Conservation (phyloP, 2,888 invertebrate genomes). For the Autographa gamma region DNA sequence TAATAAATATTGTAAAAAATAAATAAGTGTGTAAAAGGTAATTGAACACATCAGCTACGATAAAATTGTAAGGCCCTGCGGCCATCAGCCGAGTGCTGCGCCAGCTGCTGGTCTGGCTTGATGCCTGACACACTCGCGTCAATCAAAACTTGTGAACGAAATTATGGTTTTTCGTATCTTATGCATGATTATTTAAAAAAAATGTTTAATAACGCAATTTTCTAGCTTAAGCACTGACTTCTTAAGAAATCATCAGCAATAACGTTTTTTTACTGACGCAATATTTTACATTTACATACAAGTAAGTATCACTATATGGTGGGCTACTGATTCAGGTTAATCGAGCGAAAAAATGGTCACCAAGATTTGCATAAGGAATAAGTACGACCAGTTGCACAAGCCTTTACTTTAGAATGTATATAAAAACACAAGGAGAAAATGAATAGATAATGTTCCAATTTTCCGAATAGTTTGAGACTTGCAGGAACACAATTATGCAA, state of each 20-base stretch:
- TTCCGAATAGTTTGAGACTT: conserved; percentile 45
- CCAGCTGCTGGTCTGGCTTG: conserved; percentile 19
- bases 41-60: neutral
- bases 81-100: conserved; percentile 6
- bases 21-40: neutral
- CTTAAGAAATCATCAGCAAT: neutral
- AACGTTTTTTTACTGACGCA: neutral
- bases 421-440: conserved; percentile 27
- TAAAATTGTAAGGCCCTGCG: conserved; percentile 14
- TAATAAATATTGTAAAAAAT: neutral
- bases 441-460: conserved; percentile 52
- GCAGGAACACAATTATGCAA: conserved; percentile 70
- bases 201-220: too few species aligned
- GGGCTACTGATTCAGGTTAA: neutral
- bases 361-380: conserved; percentile 23
- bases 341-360: conserved; percentile 7
- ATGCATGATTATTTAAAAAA: too few species aligned
- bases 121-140: conserved; percentile 16
- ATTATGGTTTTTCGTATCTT: neutral
- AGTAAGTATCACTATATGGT: conserved; percentile 2
- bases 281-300: conserved; percentile 1
- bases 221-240: too few species aligned
- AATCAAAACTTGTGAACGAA: conserved; percentile 17
- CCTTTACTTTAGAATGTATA: neutral
- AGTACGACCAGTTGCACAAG: conserved; percentile 12